phyloP scores from a whole-genome alignment of 1,140 invertebrate genomes.

The Drosophila lowei region DNA sequence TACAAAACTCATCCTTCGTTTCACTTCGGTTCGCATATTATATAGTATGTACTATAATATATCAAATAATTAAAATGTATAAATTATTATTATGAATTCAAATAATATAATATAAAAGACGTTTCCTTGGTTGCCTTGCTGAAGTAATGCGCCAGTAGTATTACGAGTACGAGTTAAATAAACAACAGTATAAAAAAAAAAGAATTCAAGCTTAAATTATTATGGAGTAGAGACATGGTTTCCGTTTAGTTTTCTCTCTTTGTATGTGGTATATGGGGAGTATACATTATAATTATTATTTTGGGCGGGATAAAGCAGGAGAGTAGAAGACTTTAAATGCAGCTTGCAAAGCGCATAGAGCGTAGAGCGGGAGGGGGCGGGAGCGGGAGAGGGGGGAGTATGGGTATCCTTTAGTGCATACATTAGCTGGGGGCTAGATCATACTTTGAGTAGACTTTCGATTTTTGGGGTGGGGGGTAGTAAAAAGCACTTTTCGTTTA shows the following conservation, averaged over 20 bases:
- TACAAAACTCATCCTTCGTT: conserved; percentile 59
- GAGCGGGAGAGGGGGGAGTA: neutral
- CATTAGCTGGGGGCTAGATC: conserved; percentile 14
- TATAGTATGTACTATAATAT: conserved; percentile 7
- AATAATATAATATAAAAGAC: conserved; percentile 47
- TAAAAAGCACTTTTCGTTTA: conserved; percentile 54
- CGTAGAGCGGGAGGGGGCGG: conserved; percentile 20
- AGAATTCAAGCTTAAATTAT: conserved; percentile 44
- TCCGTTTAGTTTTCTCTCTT: conserved; percentile 4
- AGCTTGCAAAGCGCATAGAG: conserved; percentile 40
- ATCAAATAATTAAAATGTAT: conserved; percentile 66
- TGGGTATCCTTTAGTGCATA: neutral
- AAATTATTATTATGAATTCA: conserved; percentile 45
- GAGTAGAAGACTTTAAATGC: conserved; percentile 35
- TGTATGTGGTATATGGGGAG: neutral
- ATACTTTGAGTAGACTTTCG: conserved; percentile 46
- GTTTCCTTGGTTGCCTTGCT: conserved; percentile 60
- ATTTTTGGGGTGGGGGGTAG: conserved; percentile 18
- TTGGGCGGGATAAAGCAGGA: conserved; percentile 36
- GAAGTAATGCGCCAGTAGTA: conserved; percentile 54
- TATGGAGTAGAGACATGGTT: conserved; percentile 13
- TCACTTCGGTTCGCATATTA: conserved; percentile 21
- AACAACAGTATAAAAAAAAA: conserved; percentile 67
- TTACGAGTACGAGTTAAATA: conserved; percentile 54
- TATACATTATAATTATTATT: neutral